A percentile compares a stretch with the other conserved stretches of the same genome.
Conservation (phyloP, 1,140 invertebrate species). For the Leptoteleia sp. region DNA sequence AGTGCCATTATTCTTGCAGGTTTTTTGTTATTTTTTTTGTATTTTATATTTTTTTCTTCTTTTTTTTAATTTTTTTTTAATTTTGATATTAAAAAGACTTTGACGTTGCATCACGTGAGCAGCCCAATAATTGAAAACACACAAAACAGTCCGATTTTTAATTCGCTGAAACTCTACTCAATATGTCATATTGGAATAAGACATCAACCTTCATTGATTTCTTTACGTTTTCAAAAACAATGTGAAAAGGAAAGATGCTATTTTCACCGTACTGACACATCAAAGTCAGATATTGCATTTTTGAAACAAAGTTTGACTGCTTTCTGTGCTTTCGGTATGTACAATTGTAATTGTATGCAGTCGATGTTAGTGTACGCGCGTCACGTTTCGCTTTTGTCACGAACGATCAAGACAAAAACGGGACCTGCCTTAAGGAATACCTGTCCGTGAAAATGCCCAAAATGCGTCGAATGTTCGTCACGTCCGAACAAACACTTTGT, state of each 20-base stretch:
- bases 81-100: slow-evolving; percentile 55
- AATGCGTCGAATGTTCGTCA: slow-evolving; percentile 54
- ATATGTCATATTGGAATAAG: no score
- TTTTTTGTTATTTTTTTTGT: slow-evolving; percentile 20
- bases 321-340: slow-evolving; percentile 19
- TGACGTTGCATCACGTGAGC: slow-evolving; percentile 49
- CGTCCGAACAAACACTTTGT: slow-evolving; percentile 38
- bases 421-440: slow-evolving; percentile 57
- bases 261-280: neutral
- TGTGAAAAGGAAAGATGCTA: no score
- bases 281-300: neutral
- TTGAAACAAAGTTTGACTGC: neutral
- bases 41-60: slow-evolving; percentile 9
- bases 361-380: slow-evolving; percentile 65
- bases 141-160: slow-evolving; percentile 1
- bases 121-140: slow-evolving; percentile 29
- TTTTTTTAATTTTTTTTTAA: slow-evolving; percentile 41
- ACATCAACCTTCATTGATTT: no score
- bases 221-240: no score
- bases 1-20: slow-evolving; percentile 65
- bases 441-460: slow-evolving; percentile 58
- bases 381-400: slow-evolving; percentile 51
- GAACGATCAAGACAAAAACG: slow-evolving; percentile 52
- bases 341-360: slow-evolving; percentile 57
- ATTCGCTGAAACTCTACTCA: neutral